These are phyloP conservation scores for Chalcis sispes DNA, from an alignment of 2,888 invertebrate genomes.

Conservation along the genomic window DNA sequence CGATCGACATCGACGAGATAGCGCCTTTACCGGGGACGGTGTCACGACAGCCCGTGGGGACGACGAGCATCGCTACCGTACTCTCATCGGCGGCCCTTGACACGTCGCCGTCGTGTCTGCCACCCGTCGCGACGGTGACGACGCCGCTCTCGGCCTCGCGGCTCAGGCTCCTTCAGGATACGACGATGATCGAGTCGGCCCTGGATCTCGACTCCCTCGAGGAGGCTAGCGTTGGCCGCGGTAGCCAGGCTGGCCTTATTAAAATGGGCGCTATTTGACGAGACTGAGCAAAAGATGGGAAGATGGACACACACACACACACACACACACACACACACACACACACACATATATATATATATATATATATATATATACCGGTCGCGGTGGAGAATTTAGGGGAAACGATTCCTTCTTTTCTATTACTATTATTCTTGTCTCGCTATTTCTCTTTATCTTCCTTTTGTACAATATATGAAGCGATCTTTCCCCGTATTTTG, in stretches of 20 bases:
- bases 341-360: too few relatives aligned
- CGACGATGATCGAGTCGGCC: conserved; percentile 94
- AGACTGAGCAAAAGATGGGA: conserved; percentile 19
- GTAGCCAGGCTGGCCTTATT: conserved; percentile 82
- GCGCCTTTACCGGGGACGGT: conserved; percentile 70
- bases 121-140: conserved; percentile 68
- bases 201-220: conserved; percentile 92
- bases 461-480: conserved; percentile 4
- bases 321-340: too few relatives aligned
- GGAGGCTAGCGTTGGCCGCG: conserved; percentile 83
- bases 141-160: conserved; percentile 80
- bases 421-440: background rate
- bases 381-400: background rate
- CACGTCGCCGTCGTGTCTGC: conserved; percentile 64
- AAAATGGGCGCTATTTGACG: conserved; percentile 78
- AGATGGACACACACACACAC: too few relatives aligned
- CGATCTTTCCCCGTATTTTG: background rate
- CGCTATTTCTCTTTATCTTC: background rate
- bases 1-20: conserved; percentile 75
- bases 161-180: conserved; percentile 88
- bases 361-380: too few relatives aligned
- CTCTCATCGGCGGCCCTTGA: conserved; percentile 70
- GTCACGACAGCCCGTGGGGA: background rate
- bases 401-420: background rate
- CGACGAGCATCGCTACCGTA: background rate